Conservation (phyloP, 2,113 vertebrate species). For the Rhinogobius similis region DNA sequence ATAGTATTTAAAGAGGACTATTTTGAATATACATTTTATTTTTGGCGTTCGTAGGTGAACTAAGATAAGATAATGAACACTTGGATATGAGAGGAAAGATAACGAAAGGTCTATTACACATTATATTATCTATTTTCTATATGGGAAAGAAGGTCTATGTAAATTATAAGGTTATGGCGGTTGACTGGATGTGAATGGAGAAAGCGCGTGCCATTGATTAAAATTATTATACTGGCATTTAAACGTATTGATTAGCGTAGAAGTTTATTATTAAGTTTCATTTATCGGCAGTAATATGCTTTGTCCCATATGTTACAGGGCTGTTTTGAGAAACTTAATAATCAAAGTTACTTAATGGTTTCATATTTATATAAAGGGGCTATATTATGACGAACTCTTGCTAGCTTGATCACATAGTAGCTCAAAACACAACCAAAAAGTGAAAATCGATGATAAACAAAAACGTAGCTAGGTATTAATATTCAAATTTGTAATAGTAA, state of each 20-base stretch:
- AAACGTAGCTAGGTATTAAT: no score
- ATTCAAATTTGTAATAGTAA: no score
- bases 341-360: neutral
- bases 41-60: conserved; percentile 48
- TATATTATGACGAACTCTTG: no score
- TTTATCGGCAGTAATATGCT: conserved; percentile 22
- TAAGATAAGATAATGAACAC: conserved; percentile 24
- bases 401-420: no score
- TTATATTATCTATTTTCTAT: conserved; percentile 64
- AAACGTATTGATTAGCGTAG: conserved; percentile 22
- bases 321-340: neutral
- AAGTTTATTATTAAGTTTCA: conserved; percentile 22
- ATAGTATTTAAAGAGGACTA: conserved; percentile 72
- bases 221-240: conserved; percentile 12
- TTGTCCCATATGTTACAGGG: conserved; percentile 5
- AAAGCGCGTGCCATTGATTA: conserved; percentile 4
- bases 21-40: conserved; percentile 72
- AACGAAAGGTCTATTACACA: conserved; percentile 45
- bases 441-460: no score
- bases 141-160: conserved; percentile 39
- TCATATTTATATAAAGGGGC: neutral
- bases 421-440: no score
- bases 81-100: conserved; percentile 28
- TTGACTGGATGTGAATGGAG: conserved; percentile 27
- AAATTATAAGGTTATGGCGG: conserved; percentile 34